A percentile compares a stretch with the other conserved stretches of the same genome.
phyloP scores from a whole-genome alignment of 2,888 invertebrate species.

The Cataglyphis albicans region DNA sequence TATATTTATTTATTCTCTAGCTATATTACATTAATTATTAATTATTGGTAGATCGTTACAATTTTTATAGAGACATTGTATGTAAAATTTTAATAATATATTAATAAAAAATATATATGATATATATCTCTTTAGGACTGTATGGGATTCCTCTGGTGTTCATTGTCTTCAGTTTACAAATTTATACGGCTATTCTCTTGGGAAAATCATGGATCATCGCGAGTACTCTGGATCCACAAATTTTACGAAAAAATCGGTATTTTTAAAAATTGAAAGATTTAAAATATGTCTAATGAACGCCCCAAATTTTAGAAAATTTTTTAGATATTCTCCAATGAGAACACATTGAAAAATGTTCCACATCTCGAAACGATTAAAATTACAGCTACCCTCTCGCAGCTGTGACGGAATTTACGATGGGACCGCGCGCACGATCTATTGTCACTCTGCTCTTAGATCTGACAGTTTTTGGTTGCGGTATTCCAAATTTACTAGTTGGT shows the following conservation, averaged over 20 bases:
- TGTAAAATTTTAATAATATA: neutral
- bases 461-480: slow-evolving; percentile 92
- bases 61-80: neutral
- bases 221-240: slow-evolving; percentile 90
- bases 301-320: neutral
- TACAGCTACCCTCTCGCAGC: slow-evolving; percentile 94
- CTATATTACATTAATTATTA: neutral
- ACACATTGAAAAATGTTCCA: slow-evolving; percentile 3
- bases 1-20: neutral
- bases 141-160: slow-evolving; percentile 91
- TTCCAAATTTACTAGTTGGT: slow-evolving; percentile 94
- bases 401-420: slow-evolving; percentile 93
- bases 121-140: slow-evolving; percentile 87
- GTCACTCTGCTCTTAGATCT: slow-evolving; percentile 91
- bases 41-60: neutral
- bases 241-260: slow-evolving; percentile 88
- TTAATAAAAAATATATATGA: slow-evolving; percentile 5
- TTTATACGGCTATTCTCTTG: slow-evolving; percentile 93
- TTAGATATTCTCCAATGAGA: neutral
- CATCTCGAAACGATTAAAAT: slow-evolving; percentile 22
- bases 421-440: slow-evolving; percentile 88
- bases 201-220: slow-evolving; percentile 94
- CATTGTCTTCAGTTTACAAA: slow-evolving; percentile 90
- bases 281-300: neutral
- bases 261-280: neutral